phyloP scores from a whole-genome alignment of 2,888 invertebrate genomes.

The Octonoba sinensis region DNA sequence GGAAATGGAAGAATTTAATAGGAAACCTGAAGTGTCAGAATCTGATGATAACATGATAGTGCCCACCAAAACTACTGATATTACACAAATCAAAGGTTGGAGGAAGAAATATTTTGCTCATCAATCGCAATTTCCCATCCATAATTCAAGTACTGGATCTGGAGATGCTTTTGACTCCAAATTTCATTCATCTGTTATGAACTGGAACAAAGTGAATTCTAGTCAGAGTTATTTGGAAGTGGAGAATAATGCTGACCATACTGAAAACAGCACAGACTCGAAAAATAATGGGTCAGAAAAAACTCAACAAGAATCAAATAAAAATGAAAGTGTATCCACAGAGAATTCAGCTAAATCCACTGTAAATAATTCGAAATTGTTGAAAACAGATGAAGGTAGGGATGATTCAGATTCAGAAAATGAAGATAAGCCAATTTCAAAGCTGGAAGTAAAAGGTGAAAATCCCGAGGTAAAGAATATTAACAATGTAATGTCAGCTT shows the following conservation, averaged over 20 bases:
- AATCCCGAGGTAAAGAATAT: not conserved
- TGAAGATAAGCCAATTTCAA: not conserved
- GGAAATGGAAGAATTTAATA: slow-evolving; percentile 61
- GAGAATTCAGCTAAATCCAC: not conserved
- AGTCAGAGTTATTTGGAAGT: too few species aligned
- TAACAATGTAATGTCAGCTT: slow-evolving; percentile 40
- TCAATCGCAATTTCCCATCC: slow-evolving; percentile 27
- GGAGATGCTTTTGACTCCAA: too few species aligned
- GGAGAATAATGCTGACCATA: too few species aligned
- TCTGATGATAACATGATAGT: slow-evolving; percentile 45
- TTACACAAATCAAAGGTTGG: slow-evolving; percentile 65
- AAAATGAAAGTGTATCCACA: not conserved
- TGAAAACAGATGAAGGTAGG: too few species aligned
- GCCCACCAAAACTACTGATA: slow-evolving; percentile 65
- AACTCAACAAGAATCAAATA: not conserved
- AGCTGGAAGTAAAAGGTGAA: not conserved
- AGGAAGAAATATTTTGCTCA: slow-evolving; percentile 56
- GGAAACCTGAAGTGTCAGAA: slow-evolving; percentile 6
- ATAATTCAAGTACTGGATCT: too few species aligned
- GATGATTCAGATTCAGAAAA: not conserved
- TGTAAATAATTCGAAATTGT: too few species aligned
- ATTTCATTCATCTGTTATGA: too few species aligned
- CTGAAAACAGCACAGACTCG: too few species aligned
- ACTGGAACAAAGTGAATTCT: too few species aligned
- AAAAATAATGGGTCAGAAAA: not conserved